Evolutionary conservation across 1,140 invertebrate genomes (phyloP).

Genomic region (Nylanderia fulva): DNA sequence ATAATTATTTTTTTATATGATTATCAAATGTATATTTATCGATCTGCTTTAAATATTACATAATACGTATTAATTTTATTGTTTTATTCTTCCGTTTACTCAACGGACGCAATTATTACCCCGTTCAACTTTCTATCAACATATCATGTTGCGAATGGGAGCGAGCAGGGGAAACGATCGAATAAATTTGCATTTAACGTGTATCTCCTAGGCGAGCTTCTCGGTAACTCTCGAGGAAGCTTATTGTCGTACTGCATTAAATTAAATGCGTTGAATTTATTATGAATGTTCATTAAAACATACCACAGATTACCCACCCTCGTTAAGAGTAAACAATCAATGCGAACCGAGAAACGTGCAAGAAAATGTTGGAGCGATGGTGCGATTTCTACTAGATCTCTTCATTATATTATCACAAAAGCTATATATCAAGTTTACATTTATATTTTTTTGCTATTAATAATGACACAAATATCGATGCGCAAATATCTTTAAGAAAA

Average conservation of each 20-base stretch:
- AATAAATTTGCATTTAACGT: slow-evolving; percentile 50
- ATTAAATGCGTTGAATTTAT: slow-evolving; percentile 57
- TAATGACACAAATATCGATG: not conserved
- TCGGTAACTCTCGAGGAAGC: slow-evolving; percentile 8
- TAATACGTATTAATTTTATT: not conserved
- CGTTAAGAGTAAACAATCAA: slow-evolving; percentile 52
- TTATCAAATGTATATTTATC: not conserved
- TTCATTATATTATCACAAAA: slow-evolving; percentile 11
- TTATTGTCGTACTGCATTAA: slow-evolving; percentile 53
- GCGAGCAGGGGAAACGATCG: slow-evolving; percentile 10
- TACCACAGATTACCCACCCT: slow-evolving; percentile 5
- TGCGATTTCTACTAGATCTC: not conserved
- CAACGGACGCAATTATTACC: slow-evolving; percentile 8
- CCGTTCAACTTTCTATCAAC: slow-evolving; percentile 8
- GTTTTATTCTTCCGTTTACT: not conserved
- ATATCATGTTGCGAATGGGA: not conserved
- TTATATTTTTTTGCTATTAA: not conserved
- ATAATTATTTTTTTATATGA: not conserved
- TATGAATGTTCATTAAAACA: slow-evolving; percentile 49
- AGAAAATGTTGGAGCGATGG: not conserved
- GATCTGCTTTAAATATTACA: not conserved
- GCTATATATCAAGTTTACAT: slow-evolving; percentile 13
- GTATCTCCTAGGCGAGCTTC: not conserved
- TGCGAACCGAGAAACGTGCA: slow-evolving; percentile 32
- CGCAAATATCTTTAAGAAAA: not conserved